Percentiles rank a stretch among this genome's conserved stretches.
Conservation (phyloP, 2,113 vertebrate genomes). For the Dendropsophus ebraccatus region DNA sequence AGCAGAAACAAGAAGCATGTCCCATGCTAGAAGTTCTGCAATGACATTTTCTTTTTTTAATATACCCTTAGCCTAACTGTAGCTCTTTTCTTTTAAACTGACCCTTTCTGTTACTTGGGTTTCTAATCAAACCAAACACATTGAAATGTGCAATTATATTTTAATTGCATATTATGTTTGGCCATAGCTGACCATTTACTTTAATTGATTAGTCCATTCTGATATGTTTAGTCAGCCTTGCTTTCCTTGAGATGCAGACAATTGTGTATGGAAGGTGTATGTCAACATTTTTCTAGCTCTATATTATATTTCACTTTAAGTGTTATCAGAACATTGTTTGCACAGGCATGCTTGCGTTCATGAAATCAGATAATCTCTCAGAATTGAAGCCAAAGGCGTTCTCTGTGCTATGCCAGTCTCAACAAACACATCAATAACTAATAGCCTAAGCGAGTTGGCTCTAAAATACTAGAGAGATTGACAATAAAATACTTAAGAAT, state of each 20-base stretch:
- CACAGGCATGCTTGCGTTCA: conserved; percentile 56
- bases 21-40: too few relatives aligned
- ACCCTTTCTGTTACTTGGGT: background rate
- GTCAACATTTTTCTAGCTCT: conserved; percentile 1
- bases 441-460: conserved; percentile 45
- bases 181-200: background rate
- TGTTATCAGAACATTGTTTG: conserved; percentile 62
- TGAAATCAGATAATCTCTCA: conserved; percentile 60
- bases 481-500: conserved; percentile 50
- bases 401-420: conserved; percentile 31
- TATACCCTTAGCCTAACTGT: too few relatives aligned
- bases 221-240: background rate
- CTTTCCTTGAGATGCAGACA: background rate
- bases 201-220: conserved; percentile 11
- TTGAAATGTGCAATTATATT: background rate
- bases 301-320: conserved; percentile 47
- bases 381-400: conserved; percentile 53
- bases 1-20: too few relatives aligned
- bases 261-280: conserved; percentile 29
- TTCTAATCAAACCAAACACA: background rate
- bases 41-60: too few relatives aligned
- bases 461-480: conserved; percentile 16
- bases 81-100: too few relatives aligned
- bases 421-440: conserved; percentile 58
- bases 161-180: background rate